These are phyloP conservation scores for Pelecanoides urinatrix DNA, from an alignment of 2,113 vertebrate species.

Conservation along the genomic window DNA sequence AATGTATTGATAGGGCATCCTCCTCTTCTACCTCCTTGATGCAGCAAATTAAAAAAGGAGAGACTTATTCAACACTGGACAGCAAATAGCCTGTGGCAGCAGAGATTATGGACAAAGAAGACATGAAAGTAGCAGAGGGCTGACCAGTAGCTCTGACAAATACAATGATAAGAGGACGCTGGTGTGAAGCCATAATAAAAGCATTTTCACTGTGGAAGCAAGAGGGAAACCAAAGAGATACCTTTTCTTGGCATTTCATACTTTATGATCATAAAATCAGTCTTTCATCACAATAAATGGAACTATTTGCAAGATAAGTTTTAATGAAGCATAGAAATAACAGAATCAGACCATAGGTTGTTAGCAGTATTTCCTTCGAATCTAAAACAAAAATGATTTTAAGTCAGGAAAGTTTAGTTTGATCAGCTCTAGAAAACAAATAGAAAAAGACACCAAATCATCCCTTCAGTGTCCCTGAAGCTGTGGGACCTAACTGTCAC, in stretches of 20 bases:
- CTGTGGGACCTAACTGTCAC: constrained; percentile 12
- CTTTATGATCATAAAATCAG: neutral
- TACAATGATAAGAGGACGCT: neutral
- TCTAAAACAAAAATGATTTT: neutral
- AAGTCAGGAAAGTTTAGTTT: constrained; percentile 21
- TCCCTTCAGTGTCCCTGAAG: neutral
- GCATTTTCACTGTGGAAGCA: neutral
- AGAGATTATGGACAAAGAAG: neutral
- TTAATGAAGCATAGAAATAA: neutral
- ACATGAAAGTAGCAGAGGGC: neutral
- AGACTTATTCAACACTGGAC: neutral
- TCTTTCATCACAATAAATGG: neutral
- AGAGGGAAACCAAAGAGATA: neutral
- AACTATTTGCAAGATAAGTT: neutral
- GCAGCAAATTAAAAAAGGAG: neutral
- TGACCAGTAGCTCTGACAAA: neutral
- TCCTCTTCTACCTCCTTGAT: neutral
- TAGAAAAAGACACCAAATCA: constrained; percentile 18
- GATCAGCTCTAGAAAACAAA: constrained; percentile 13
- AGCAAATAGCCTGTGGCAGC: neutral
- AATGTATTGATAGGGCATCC: neutral
- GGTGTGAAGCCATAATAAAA: neutral
- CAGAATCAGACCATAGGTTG: neutral
- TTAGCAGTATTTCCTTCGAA: neutral
- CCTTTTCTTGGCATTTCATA: neutral